Conservation (phyloP, 2,888 invertebrate genomes). For the Theretra japonica region DNA sequence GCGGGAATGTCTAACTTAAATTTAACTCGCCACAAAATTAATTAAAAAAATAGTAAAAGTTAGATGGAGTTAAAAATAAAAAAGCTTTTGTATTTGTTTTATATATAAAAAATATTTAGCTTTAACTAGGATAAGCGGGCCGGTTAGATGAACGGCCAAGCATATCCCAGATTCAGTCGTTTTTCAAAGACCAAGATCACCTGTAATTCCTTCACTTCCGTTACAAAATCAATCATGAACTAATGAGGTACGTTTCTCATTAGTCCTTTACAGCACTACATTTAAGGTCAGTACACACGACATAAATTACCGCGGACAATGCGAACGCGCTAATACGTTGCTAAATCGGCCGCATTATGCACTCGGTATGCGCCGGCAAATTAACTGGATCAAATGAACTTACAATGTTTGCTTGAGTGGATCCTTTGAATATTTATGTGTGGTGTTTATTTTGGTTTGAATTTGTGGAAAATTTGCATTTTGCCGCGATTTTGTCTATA, state of each 20-base stretch:
- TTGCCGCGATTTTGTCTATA: not conserved
- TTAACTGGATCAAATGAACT: slow-evolving; percentile 9
- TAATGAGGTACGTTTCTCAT: not conserved
- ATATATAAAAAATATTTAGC: no score
- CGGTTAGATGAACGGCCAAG: no score
- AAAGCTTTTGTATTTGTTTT: no score
- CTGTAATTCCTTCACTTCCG: no score
- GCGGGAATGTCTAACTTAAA: no score
- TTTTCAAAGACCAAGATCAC: no score
- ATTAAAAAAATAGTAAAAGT: no score
- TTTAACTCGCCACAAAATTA: no score
- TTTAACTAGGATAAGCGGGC: no score
- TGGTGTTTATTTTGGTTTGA: not conserved
- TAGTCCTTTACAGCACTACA: not conserved
- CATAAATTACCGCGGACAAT: not conserved
- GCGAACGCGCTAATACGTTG: slow-evolving; percentile 4
- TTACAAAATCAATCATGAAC: no score
- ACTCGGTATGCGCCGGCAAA: slow-evolving; percentile 8
- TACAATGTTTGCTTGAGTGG: not conserved
- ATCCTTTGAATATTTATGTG: not conserved
- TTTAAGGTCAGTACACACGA: slow-evolving; percentile 6
- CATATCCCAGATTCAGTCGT: no score
- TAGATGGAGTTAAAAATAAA: no score
- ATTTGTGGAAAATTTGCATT: not conserved
- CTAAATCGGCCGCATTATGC: slow-evolving; percentile 7